Percentiles rank a stretch among this genome's conserved stretches.
These are phyloP conservation scores for Acanthosepion pharaonis DNA, from an alignment of 2,888 invertebrate species.

Conservation along the genomic window DNA sequence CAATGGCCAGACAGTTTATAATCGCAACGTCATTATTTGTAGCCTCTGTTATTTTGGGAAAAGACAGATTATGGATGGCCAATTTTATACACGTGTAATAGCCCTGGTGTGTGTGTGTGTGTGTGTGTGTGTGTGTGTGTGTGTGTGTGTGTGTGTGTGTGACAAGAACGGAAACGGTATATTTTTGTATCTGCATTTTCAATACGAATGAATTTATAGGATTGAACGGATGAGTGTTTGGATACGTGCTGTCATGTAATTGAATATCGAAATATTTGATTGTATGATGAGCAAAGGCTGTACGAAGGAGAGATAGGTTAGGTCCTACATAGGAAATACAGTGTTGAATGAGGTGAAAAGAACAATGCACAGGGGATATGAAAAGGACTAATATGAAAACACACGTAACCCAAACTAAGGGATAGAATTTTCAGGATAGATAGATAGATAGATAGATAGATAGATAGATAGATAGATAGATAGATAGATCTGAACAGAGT, in stretches of 20 bases:
- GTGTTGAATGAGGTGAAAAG: too few relatives aligned
- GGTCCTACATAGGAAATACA: too few relatives aligned
- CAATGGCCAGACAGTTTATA: conserved; percentile 13
- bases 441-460: too few relatives aligned
- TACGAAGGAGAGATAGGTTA: too few relatives aligned
- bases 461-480: too few relatives aligned
- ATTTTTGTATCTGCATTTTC: background rate
- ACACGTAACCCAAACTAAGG: too few relatives aligned
- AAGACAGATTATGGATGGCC: background rate
- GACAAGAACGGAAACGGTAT: background rate
- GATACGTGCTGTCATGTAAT: background rate
- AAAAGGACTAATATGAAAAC: too few relatives aligned
- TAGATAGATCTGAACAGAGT: too few relatives aligned
- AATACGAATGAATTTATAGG: background rate
- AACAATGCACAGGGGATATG: too few relatives aligned
- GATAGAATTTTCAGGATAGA: too few relatives aligned
- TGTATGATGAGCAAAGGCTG: too few relatives aligned
- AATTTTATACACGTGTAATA: background rate
- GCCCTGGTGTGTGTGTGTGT: background rate
- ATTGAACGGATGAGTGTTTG: background rate
- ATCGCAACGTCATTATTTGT: background rate
- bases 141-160: background rate
- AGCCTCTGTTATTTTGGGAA: background rate
- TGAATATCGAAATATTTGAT: too few relatives aligned
- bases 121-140: background rate